Evolutionary conservation across 23 tunicate genomes (phyloP).

Genomic region (Ciona savignyi): DNA sequence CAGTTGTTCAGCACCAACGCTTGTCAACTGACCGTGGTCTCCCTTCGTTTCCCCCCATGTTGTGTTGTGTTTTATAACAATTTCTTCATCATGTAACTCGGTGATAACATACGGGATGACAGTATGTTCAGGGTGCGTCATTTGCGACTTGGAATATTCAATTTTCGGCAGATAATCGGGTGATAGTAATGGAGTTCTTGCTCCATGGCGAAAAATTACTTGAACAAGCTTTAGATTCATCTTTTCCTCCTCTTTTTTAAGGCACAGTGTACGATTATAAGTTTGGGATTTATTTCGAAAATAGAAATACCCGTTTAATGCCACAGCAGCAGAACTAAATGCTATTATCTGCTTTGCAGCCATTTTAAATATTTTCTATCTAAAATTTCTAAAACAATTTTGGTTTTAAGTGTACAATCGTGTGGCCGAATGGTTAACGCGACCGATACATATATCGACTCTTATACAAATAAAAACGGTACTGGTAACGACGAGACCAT

Average conservation of each 20-base stretch:
- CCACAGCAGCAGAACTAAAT: background rate
- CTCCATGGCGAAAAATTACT: constrained; percentile 88
- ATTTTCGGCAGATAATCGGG: constrained; percentile 53
- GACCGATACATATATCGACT: too few relatives aligned
- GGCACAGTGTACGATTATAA: background rate
- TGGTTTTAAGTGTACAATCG: too few relatives aligned
- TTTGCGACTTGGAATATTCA: constrained; percentile 8
- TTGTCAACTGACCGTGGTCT: background rate
- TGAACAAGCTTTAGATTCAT: constrained; percentile 43
- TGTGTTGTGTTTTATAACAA: background rate
- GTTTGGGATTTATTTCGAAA: background rate
- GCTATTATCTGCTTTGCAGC: background rate
- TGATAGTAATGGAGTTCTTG: constrained; percentile 49
- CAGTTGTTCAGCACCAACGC: background rate
- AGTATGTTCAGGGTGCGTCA: constrained; percentile 48
- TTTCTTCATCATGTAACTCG: background rate
- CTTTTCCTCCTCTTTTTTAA: background rate
- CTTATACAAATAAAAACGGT: too few relatives aligned
- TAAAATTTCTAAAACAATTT: too few relatives aligned
- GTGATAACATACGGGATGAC: constrained; percentile 8
- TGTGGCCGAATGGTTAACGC: too few relatives aligned
- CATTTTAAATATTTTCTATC: too few relatives aligned
- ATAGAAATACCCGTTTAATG: background rate
- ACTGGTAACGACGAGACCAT: too few relatives aligned
- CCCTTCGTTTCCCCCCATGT: background rate